phyloP scores from a whole-genome alignment of 2,888 invertebrate species.

The Acrobasis suavella region DNA sequence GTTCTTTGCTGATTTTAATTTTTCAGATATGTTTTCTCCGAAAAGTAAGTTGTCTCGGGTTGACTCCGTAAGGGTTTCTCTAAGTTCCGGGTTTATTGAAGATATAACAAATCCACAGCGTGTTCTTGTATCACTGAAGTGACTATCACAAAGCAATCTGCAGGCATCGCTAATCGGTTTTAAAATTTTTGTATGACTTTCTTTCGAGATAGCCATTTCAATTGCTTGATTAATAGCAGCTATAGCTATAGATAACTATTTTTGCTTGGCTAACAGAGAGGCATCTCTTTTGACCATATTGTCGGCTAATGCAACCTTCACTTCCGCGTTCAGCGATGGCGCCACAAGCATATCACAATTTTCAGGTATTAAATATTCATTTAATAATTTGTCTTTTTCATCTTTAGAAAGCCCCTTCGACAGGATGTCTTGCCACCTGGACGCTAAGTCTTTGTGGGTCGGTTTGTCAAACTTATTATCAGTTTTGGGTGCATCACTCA shows the following conservation, averaged over 20 bases:
- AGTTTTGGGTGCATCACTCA: not conserved
- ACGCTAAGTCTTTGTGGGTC: not conserved
- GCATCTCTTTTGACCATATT: constrained; percentile 17
- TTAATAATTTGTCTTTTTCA: not conserved
- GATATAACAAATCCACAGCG: constrained; percentile 14
- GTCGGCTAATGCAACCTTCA: constrained; percentile 14
- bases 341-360: constrained; percentile 1
- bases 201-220: constrained; percentile 12
- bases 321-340: not conserved
- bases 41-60: constrained; percentile 1
- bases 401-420: not conserved
- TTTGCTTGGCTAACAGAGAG: constrained; percentile 19
- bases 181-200: constrained; percentile 11
- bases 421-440: not conserved
- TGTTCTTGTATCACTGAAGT: constrained; percentile 17
- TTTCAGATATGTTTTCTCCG: not conserved
- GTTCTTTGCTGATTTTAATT: constrained; percentile 9
- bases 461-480: not conserved
- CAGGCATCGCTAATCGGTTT: constrained; percentile 19
- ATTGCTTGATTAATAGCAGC: constrained; percentile 20
- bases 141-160: constrained; percentile 20
- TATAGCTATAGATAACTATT: constrained; percentile 22
- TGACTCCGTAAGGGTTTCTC: constrained; percentile 11
- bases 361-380: not conserved
- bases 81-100: constrained; percentile 9